Base-by-base conservation (phyloP, 1,140 invertebrate species). In the Leptonema lineaticorne region DNA sequence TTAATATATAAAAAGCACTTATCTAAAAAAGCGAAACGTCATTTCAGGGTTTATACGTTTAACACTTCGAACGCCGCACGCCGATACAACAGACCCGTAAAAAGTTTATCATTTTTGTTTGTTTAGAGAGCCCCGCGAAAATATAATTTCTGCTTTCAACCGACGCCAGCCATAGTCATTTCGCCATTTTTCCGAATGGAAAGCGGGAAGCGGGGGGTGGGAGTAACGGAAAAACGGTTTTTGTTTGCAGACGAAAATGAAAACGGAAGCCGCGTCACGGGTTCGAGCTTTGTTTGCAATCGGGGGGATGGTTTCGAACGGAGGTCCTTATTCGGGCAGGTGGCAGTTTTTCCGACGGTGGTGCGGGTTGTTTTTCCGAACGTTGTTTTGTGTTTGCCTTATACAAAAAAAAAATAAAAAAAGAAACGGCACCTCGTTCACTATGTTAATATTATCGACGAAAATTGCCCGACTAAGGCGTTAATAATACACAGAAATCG, bases 101-200 rank as follows among this genome's bases (percentile, higher is more conserved):
- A 41, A 41, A 41, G 37, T 41, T 41, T 41, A 16, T 41, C 37
- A 41, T 41, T 41, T 41, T 41, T 41, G 37, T 41, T 41, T 41
- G 37, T 16, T 16, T n/a, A n/a, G 37, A 41, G 16, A 41, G 9
- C 37, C n/a, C n/a, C 37, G 37, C 3, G 37, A 41, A 41, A 41
- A 41, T 41, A 41, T 14, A 14, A 14, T 41, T 14, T 16, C 37
- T 41, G 37, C 11, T 41, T 16, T n/a, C n/a, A n/a, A n/a, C n/a
- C n/a, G n/a, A n/a, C n/a, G n/a, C n/a, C n/a, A n/a, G 37, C 37
- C 16, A 41, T 41, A 9, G 37, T 41, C 1, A 16, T 41, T 9
- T 41, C 16, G 11, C 37, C 37, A 14, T 41, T 41, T 11, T 11
- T 5, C 5, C 30, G 30, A 5, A 33, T 1, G 37, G 37, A 16